Base-by-base conservation (phyloP, 2,888 invertebrate species). In the Aleiodes testaceus region DNA sequence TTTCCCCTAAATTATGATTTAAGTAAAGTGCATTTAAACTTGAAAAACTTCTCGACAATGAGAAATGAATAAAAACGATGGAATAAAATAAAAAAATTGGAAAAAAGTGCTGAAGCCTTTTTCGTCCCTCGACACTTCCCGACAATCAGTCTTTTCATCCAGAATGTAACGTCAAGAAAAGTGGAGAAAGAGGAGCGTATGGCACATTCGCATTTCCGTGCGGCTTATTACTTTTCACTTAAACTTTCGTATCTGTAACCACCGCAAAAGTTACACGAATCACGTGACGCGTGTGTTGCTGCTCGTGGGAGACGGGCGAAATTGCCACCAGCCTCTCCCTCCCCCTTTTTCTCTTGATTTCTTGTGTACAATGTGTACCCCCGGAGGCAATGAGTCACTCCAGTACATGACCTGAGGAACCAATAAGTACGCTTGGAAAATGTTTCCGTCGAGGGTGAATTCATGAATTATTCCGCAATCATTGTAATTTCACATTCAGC, bases 211-310 rank as follows among this genome's bases (percentile, higher is more conserved):
- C 64, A 69, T 72, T 73, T 74, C 68, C 72, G 69, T 72, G 72
- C 64, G 65, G 70, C 72, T 75, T 76, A 75, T 75, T 75, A 72
- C 73, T 75, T 76, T 74, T 75, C 73, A 72, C 72, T 76, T 73
- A 73, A 36, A 69, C 69, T 42, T 64, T 44, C 63, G 64, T 64
- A 69, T 64, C 69, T 53, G 63, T 69, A 69, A 69, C 69, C 64
- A 45, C 36, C 52, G 36, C 64, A 64, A 69, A 69, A 69, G 64
- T 69, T 63, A 69, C 61, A 61, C 63, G 63, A 64, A 61, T 69
- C 45, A 64, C 64, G 69, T 69, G 69, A 69, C 69, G 69, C 69
- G 69, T 69, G 69, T 69, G 53, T 49, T 53, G 44, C 64, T 52
- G 5, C 47, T 42, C 52, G 63, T 53, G n/a, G 45, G 22, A 61